These are phyloP conservation scores for Plodia interpunctella DNA, from an alignment of 1,140 invertebrate genomes.

Conservation along the genomic window DNA sequence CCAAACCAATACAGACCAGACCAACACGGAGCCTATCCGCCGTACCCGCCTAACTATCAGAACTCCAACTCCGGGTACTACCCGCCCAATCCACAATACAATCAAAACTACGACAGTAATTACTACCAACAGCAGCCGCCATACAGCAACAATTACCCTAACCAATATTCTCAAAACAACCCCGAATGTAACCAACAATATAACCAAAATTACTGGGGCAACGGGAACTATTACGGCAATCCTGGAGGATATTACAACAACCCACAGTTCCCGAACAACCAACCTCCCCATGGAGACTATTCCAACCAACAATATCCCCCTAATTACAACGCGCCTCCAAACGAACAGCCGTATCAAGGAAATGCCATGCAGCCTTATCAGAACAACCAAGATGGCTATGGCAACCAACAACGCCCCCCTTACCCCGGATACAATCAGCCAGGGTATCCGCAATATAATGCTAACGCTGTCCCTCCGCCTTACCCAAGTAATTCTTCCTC, in stretches of 20 bases:
- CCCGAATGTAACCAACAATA: conserved; percentile 43
- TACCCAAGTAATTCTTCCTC: conserved; percentile 37
- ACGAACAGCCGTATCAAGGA: conserved; percentile 22
- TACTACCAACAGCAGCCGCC: conserved; percentile 61
- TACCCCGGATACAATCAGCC: conserved; percentile 51
- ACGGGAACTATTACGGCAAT: conserved; percentile 61
- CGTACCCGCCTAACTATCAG: conserved; percentile 56
- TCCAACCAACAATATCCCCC: conserved; percentile 32
- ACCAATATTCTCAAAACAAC: conserved; percentile 54
- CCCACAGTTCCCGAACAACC: conserved; percentile 54
- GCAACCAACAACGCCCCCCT: conserved; percentile 41
- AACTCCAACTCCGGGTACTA: conserved; percentile 49
- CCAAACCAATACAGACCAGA: conserved; percentile 42
- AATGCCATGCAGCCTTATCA: conserved; percentile 32
- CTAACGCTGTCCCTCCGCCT: conserved; percentile 35
- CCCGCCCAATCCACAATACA: conserved; percentile 61
- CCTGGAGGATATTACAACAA: conserved; percentile 61
- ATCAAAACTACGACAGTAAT: conserved; percentile 58
- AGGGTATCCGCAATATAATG: conserved; percentile 54
- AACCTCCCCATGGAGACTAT: conserved; percentile 35
- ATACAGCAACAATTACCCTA: conserved; percentile 51
- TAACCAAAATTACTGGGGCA: conserved; percentile 62
- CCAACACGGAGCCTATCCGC: conserved; percentile 42
- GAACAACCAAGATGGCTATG: conserved; percentile 46
- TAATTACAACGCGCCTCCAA: conserved; percentile 20